These are phyloP conservation scores for Tenrec ecaudatus DNA, from an alignment of 2,113 vertebrate genomes.

Conservation along the genomic window DNA sequence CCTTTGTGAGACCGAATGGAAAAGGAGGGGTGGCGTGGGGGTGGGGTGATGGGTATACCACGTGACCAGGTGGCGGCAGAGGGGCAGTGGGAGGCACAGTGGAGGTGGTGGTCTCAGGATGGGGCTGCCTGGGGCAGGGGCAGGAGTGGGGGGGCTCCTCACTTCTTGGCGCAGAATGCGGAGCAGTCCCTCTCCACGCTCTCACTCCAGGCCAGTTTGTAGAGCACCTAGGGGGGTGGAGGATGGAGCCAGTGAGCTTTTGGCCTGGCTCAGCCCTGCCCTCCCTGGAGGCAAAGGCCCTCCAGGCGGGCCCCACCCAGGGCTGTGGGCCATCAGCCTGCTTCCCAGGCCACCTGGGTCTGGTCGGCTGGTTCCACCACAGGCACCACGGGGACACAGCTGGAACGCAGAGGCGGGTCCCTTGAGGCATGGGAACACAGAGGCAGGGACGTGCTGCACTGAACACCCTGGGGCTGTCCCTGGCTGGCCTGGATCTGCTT, in stretches of 20 bases:
- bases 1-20: not conserved
- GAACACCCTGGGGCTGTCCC: not conserved
- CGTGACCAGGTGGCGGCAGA: not conserved
- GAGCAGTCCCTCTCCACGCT: slow-evolving; percentile 86
- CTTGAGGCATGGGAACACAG: fast-evolving
- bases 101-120: not conserved
- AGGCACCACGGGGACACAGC: not conserved
- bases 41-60: fast-evolving
- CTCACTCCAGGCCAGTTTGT: slow-evolving; percentile 98
- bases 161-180: slow-evolving; percentile 92
- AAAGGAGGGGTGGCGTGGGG: not conserved
- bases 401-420: not conserved
- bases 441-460: too few species aligned
- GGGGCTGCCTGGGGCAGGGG: too few species aligned
- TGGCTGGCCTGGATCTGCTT: not conserved
- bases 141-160: not conserved
- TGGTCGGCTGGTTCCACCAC: not conserved
- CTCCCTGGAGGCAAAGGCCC: not conserved
- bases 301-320: not conserved
- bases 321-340: not conserved
- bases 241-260: not conserved
- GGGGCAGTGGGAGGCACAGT: not conserved
- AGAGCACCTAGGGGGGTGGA: slow-evolving; percentile 91
- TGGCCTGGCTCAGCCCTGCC: fast-evolving
- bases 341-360: fast-evolving